Evolutionary conservation across 2,113 vertebrate genomes (phyloP), one percentile per base, ranked within the genome.

Genomic region (Tupaia chinensis): DNA sequence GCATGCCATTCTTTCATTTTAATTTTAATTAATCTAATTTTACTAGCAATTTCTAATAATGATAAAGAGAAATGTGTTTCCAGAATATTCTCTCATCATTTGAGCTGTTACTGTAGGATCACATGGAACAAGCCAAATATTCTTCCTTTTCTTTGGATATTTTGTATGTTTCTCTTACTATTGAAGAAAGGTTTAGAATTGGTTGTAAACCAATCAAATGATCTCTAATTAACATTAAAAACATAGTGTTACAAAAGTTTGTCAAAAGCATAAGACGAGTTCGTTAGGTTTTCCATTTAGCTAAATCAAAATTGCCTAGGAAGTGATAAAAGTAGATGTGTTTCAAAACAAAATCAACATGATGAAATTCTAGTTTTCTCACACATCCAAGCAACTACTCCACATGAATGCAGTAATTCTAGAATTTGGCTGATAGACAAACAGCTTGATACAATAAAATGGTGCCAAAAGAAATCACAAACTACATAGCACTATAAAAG

Each of bases 341-440:
- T 94, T 94, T 89, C 54, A 87, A 92, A 97, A 93, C 77, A 89
- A 95, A 96, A 60, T 74, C 79, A 87, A 53, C 19, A 69, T 14
- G 12, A 91, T 83, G 27, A 77, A 93, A 93, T 79, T 90, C 77
- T 73, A 34, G 11, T 83, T 90, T 96, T 84, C 81, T 93, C 76
- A 95, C 22, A 96, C 3, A 78, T 53, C 27, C 17, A 80, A 87
- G 65, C 20, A 82, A 86, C 23, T 85, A 27, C 27, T 91, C 69
- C n/a, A 66, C 89, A 94, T 58, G 72, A 96, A 93, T 66, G 9
- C 25, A 93, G 54, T 89, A 60, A 93, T 76, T 96, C 65, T 93
- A 58, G 29, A 94, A 70, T 87, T 34, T 96, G 96, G 63, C 76
- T 70, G 56, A 20, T 16, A 60, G 53, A 93, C 86, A 96, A 93